Evolutionary conservation across 2,888 invertebrate genomes (phyloP), one percentile per base, ranked within the genome.

Genomic region (Pediacus dermestoides): DNA sequence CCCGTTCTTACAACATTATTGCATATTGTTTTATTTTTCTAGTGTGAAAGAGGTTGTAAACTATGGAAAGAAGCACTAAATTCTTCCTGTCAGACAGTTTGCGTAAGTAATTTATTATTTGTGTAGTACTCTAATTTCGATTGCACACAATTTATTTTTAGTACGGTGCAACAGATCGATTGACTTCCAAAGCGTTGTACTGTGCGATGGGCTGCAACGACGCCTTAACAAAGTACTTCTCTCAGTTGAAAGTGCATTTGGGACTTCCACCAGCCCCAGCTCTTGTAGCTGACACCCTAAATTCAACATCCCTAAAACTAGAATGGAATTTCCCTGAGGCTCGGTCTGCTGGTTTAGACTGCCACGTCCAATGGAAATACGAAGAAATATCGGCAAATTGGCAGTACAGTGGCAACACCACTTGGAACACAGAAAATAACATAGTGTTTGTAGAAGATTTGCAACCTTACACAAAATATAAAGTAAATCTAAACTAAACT

Each of bases 401-500:
- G 93, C 85, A 87, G 62, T 88, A 86, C 64, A 88, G 85, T 63
- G 74, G 81, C 30, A 84, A 85, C 61, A 80, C 81, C 54, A 80
- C 80, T 31, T 82, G 84, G 75, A 76, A 78, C 1, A 55, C 67
- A 16, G 57, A 68, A 34, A 72, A 72, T 41, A 78, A 80, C 23
- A 37, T 53, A 9, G 85, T 85, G 52, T 76, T 78, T 14, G 82
- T 93, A 4, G 81, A 85, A 48, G 81, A 85, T 51, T 73, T 94
- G 31, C 81, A 85, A 50, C 92, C 94, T 0, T 93, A 88, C 63
- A 88, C 91, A 1, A 88, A 87, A 63, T 94, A 94, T 64, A 80
- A 85, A 74, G 93, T 93, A 72, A 72, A 75, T 63, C 11, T 10
- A 13, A 50, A 9, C 16, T 15, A 40, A 23, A 15, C 16, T 21